Percentiles rank a stretch among this genome's conserved stretches.
Conservation (phyloP, 2,113 vertebrate species). For the Thunnus thynnus region DNA sequence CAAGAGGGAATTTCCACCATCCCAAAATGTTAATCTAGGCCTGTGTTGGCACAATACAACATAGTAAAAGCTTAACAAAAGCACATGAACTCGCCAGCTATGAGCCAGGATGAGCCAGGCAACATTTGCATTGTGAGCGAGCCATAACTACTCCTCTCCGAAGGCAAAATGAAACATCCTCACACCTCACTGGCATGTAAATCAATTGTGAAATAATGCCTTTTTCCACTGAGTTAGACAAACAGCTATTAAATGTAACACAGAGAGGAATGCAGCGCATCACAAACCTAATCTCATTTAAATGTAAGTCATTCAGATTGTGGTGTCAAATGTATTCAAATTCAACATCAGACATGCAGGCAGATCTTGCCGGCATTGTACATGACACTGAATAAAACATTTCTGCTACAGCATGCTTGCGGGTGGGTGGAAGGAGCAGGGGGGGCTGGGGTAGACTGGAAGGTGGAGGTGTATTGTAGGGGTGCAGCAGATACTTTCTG, state of each 20-base stretch:
- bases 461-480: conserved; percentile 27
- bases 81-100: conserved; percentile 23
- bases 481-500: conserved; percentile 24
- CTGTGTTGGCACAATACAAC: conserved; percentile 31
- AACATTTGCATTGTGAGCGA: conserved; percentile 47
- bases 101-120: conserved; percentile 15
- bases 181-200: conserved; percentile 44
- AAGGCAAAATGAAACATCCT: conserved; percentile 57
- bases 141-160: conserved; percentile 17
- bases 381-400: conserved; percentile 73
- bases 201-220: conserved; percentile 65
- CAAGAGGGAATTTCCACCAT: conserved; percentile 51
- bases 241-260: conserved; percentile 60
- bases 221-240: conserved; percentile 61
- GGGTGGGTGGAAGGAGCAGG: neutral
- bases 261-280: conserved; percentile 17
- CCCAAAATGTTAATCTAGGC: conserved; percentile 49
- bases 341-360: conserved; percentile 53
- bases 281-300: conserved; percentile 60
- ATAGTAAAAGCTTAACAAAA: conserved; percentile 40
- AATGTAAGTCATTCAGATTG: conserved; percentile 45
- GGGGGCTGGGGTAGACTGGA: neutral
- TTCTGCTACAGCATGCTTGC: conserved; percentile 13
- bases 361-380: conserved; percentile 24
- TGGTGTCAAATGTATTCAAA: conserved; percentile 74